These are phyloP conservation scores for Tanaodytes sp. DNA, from an alignment of 2,888 invertebrate species.

Conservation along the genomic window DNA sequence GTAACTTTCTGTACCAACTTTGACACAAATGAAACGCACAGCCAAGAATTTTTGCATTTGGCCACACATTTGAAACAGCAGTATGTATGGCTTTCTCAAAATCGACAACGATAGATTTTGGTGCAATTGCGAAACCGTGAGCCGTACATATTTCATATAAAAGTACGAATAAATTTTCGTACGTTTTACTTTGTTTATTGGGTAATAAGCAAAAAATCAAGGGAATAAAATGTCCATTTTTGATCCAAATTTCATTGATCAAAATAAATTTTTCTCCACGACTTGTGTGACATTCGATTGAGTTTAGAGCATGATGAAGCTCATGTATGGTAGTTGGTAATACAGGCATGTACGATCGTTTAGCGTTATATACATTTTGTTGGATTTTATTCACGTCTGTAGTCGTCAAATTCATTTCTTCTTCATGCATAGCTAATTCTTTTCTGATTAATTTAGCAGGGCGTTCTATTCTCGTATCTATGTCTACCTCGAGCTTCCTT, in stretches of 20 bases:
- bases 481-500: not conserved
- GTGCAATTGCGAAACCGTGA: no score
- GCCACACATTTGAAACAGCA: no score
- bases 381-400: not conserved
- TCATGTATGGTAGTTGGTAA: no score
- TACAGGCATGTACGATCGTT: no score
- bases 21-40: no score
- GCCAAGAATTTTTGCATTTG: no score
- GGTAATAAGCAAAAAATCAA: conserved; percentile 6
- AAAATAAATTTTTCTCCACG: not conserved
- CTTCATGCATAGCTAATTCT: not conserved
- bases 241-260: no score
- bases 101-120: no score
- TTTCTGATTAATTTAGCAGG: not conserved
- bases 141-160: no score
- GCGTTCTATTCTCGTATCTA: not conserved
- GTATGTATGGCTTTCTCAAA: no score
- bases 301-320: not conserved
- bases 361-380: not conserved
- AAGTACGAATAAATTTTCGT: conserved; percentile 1
- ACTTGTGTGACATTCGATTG: no score
- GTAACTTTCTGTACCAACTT: no score
- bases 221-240: not conserved
- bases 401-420: not conserved
- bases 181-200: not conserved